These are phyloP conservation scores for Electrona antarctica DNA, from an alignment of 2,113 vertebrate species.

Conservation along the genomic window DNA sequence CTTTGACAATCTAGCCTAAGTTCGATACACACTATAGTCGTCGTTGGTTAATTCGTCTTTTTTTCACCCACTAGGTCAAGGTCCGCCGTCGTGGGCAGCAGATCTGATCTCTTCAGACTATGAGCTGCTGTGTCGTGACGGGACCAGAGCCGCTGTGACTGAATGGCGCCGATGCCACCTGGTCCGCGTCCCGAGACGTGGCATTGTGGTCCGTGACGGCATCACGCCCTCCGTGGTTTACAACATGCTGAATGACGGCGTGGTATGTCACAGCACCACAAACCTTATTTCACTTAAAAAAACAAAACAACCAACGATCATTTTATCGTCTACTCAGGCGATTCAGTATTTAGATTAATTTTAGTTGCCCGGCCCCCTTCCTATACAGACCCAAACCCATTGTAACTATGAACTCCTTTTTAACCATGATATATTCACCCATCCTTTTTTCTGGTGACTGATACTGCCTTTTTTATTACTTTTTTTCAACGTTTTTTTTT, in stretches of 20 bases:
- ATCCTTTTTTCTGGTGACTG: no score
- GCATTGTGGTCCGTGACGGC: constrained; percentile 80
- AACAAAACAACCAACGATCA: no score
- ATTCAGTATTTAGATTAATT: no score
- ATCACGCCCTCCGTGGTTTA: constrained; percentile 77
- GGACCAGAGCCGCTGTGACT: constrained; percentile 73
- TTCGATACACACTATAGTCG: background rate
- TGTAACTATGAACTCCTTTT: no score
- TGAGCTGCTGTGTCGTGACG: constrained; percentile 86
- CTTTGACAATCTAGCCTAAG: no score
- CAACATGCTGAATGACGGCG: constrained; percentile 83
- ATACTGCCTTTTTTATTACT: no score
- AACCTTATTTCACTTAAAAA: no score
- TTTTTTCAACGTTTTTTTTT: no score
- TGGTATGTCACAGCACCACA: constrained; percentile 74
- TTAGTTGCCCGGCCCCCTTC: no score
- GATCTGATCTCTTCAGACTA: constrained; percentile 79
- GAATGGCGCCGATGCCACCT: constrained; percentile 86
- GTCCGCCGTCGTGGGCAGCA: constrained; percentile 75
- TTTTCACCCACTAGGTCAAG: constrained; percentile 69
- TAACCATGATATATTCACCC: no score
- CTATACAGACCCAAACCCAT: no score
- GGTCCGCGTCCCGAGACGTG: constrained; percentile 84
- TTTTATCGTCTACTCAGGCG: no score
- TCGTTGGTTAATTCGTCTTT: background rate